Percentiles rank a stretch among this genome's conserved stretches.
Conservation (phyloP, 2,797 vertebrate species). For the Danio jaintianensis region DNA sequence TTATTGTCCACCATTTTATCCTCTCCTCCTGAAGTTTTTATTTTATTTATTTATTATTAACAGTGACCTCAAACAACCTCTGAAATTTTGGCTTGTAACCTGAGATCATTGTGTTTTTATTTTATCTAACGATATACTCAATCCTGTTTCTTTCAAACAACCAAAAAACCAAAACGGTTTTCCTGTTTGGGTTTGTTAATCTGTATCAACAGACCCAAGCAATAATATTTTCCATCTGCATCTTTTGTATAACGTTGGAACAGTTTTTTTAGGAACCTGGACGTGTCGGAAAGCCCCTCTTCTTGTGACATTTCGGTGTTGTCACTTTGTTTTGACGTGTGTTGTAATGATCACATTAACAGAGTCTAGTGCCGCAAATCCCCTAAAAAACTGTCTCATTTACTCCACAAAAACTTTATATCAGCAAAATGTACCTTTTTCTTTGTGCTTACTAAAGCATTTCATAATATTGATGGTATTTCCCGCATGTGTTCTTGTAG, state of each 20-base stretch:
- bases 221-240: slow-evolving; percentile 18
- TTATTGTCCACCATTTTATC: not conserved
- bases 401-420: not conserved
- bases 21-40: slow-evolving; percentile 25
- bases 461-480: not conserved
- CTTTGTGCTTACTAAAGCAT: not conserved
- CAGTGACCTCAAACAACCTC: not conserved
- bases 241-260: slow-evolving; percentile 43
- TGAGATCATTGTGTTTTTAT: slow-evolving; percentile 11
- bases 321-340: slow-evolving; percentile 3
- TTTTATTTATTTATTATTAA: not conserved
- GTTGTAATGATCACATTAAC: slow-evolving; percentile 1
- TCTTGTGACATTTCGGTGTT: slow-evolving; percentile 51
- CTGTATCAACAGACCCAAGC: slow-evolving; percentile 72
- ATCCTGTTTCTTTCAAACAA: slow-evolving; percentile 5
- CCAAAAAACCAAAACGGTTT: not conserved
- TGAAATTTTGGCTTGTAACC: slow-evolving; percentile 9
- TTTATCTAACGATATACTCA: slow-evolving; percentile 6
- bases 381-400: not conserved
- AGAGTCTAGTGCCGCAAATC: not conserved
- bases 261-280: slow-evolving; percentile 61
- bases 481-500: slow-evolving; percentile 40
- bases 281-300: slow-evolving; percentile 65
- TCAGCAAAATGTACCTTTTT: not conserved
- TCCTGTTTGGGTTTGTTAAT: slow-evolving; percentile 41